Conservation (phyloP, 1,140 invertebrate species). For the Spodoptera litura region DNA sequence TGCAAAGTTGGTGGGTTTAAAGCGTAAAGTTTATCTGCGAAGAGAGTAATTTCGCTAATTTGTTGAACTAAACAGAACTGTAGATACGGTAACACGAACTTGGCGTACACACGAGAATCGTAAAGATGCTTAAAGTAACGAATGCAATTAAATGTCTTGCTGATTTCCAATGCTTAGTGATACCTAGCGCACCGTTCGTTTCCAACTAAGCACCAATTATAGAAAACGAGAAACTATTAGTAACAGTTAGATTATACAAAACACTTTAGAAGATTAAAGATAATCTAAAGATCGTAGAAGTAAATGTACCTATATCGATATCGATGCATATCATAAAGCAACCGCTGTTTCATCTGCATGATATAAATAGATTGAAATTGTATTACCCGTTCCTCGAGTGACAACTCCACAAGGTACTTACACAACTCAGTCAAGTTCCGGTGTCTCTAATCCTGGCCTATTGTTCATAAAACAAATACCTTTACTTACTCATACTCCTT, state of each 20-base stretch:
- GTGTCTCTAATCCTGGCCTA: not conserved
- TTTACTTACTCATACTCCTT: not conserved
- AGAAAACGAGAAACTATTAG: slow-evolving; percentile 13
- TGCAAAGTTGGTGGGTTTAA: slow-evolving; percentile 40
- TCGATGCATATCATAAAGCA: not conserved
- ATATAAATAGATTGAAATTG: slow-evolving; percentile 12
- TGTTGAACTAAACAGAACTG: slow-evolving; percentile 44
- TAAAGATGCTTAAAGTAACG: slow-evolving; percentile 38
- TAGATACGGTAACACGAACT: slow-evolving; percentile 26
- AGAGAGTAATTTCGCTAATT: slow-evolving; percentile 56
- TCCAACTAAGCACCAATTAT: slow-evolving; percentile 24
- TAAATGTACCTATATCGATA: slow-evolving; percentile 3
- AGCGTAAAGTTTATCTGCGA: slow-evolving; percentile 49
- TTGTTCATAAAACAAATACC: slow-evolving; percentile 14
- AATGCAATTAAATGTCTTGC: slow-evolving; percentile 30
- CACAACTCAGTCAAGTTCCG: slow-evolving; percentile 15
- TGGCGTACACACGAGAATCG: slow-evolving; percentile 19
- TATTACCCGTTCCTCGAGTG: not conserved
- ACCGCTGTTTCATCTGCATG: not conserved
- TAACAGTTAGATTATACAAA: slow-evolving; percentile 22
- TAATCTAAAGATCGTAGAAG: slow-evolving; percentile 12
- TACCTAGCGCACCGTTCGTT: not conserved
- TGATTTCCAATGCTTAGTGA: slow-evolving; percentile 35
- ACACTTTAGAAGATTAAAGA: slow-evolving; percentile 8
- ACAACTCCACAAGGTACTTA: not conserved